These are phyloP conservation scores for Capra hircus DNA, from an alignment of 2,113 vertebrate species.

Conservation along the genomic window DNA sequence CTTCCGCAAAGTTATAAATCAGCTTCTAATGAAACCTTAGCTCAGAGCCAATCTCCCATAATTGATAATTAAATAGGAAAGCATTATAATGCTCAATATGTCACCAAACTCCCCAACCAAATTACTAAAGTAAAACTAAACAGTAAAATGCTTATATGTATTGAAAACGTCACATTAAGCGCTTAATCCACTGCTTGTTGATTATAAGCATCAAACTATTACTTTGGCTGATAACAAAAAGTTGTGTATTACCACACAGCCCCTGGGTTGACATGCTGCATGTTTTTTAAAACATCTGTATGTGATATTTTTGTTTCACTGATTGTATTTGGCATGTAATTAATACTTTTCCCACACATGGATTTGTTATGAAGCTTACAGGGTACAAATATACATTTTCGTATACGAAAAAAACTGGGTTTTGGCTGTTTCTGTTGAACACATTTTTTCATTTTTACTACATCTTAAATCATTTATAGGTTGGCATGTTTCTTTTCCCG, in stretches of 20 bases:
- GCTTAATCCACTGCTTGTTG: not conserved
- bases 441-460: not conserved
- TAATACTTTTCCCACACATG: not conserved
- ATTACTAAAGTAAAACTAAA: not conserved
- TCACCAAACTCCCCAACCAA: not conserved
- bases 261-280: not conserved
- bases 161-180: not conserved
- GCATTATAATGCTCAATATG: not conserved
- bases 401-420: not conserved
- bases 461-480: not conserved
- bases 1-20: not conserved
- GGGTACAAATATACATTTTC: slow-evolving; percentile 21
- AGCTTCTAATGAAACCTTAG: not conserved
- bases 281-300: not conserved
- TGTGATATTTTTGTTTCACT: not conserved
- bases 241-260: not conserved
- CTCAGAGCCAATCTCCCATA: not conserved
- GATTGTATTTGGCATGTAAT: not conserved
- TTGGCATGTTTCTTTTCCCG: not conserved
- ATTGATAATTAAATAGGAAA: not conserved
- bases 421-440: not conserved
- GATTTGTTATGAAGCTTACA: not conserved
- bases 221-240: not conserved
- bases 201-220: not conserved
- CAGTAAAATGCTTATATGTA: not conserved